Evolutionary conservation across 2,113 vertebrate species (phyloP), one percentile per base, ranked within the genome.

Genomic region (Dascyllus trimaculatus): DNA sequence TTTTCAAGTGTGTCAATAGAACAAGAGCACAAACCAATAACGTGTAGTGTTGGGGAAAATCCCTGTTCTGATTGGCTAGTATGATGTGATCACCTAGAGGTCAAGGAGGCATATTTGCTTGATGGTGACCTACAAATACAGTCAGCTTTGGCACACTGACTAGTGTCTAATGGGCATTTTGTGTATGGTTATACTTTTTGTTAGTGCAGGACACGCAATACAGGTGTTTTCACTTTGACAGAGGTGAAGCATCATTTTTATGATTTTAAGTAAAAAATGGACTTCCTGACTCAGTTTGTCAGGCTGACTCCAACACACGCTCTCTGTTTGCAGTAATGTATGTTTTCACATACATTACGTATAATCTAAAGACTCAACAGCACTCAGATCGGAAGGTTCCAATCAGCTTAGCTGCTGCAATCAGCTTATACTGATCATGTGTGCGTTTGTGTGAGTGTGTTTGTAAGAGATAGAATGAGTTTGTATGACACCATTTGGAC

Each of bases 331-430:
- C 21, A 35, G 32, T 35, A 35, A 35, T 35, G 32, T 35, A 15
- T 15, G 40, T 15, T 15, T 43, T 43, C 40, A 43, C 40, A 15
- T n/a, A 13, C 1, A 43, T 15, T 43, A 43, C 13, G 40, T 14
- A 43, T 14, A 14, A 43, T 15, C 11, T 15, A 43, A 43, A 43
- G 40, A 43, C 40, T 14, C 40, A 43, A 15, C 11, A 35, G 11
- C 26, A 2, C 49, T 78, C 11, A 46, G 48, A 71, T 70, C 21
- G 59, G 69, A 82, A 75, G 70, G 14, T 60, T 25, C 61, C 56
- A 70, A 73, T 85, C 71, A 88, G 78, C 75, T 91, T 75, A 86
- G 62, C 52, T 15, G 61, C 68, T 69, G 53, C 40, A 43, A 43
- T 43, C 40, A 43, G 40, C 40, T 43, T 43, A 43, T 13, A 43